A percentile compares a stretch with the other conserved stretches of the same genome.
phyloP scores from a whole-genome alignment of 2,888 invertebrate genomes.

The Hemaris fuciformis region DNA sequence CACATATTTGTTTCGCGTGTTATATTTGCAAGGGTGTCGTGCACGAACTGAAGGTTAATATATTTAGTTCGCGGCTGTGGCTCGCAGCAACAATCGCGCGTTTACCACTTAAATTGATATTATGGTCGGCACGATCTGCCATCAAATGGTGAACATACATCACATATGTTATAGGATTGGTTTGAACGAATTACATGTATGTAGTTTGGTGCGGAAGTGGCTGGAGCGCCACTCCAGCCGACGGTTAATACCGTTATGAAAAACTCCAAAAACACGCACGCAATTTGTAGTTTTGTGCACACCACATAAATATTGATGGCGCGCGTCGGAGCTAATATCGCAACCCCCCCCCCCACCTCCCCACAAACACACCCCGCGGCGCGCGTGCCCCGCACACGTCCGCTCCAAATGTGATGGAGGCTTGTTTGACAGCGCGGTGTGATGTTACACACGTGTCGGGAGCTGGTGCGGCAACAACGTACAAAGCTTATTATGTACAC shows the following conservation, averaged over 20 bases:
- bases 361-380: background rate
- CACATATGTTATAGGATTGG: too few relatives aligned
- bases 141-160: too few relatives aligned
- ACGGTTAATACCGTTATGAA: background rate
- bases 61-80: too few relatives aligned
- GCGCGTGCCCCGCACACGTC: background rate
- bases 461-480: background rate
- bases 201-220: background rate
- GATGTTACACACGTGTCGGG: background rate
- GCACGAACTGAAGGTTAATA: too few relatives aligned
- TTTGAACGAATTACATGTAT: too few relatives aligned
- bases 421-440: background rate
- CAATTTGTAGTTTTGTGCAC: background rate
- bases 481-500: background rate
- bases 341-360: background rate
- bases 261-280: background rate
- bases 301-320: conserved; percentile 7
- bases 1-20: too few relatives aligned
- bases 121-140: too few relatives aligned
- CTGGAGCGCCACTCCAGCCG: background rate
- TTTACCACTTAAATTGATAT: too few relatives aligned
- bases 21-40: too few relatives aligned
- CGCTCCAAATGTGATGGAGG: background rate
- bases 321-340: background rate
- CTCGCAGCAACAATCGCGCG: too few relatives aligned